phyloP scores from a whole-genome alignment of 2,888 invertebrate genomes.

The Dendrolimus pini region DNA sequence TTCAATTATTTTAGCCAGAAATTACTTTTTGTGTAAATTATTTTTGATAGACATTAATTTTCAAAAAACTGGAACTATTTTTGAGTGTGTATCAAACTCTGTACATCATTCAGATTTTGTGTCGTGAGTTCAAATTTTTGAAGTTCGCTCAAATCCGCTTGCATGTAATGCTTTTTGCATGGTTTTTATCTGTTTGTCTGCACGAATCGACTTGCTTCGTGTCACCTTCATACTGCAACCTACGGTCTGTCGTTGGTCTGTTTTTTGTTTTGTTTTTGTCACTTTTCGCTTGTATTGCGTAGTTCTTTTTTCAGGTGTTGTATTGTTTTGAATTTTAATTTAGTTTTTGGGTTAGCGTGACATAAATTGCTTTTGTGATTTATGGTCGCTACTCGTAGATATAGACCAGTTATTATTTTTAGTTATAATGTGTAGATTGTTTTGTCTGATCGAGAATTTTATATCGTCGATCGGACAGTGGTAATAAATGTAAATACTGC shows the following conservation, averaged over 20 bases:
- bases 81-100: background rate
- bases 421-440: background rate
- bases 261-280: conserved; percentile 25
- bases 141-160: conserved; percentile 41
- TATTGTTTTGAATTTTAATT: conserved; percentile 25
- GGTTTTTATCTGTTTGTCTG: conserved; percentile 35
- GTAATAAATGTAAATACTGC: background rate
- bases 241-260: conserved; percentile 34
- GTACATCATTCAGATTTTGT: conserved; percentile 4
- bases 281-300: conserved; percentile 56
- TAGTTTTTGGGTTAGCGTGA: background rate
- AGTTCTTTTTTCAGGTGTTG: conserved; percentile 33
- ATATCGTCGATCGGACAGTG: background rate
- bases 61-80: background rate
- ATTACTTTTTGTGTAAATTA: background rate
- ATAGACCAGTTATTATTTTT: background rate
- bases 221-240: conserved; percentile 57
- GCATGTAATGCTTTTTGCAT: conserved; percentile 60
- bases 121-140: conserved; percentile 23
- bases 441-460: background rate
- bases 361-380: background rate
- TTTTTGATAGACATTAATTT: no score
- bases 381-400: background rate
- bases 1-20: conserved; percentile 4
- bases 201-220: conserved; percentile 63